Conservation (phyloP, 64 coral and sea anemone genomes). For the Stylophora pistillata region DNA sequence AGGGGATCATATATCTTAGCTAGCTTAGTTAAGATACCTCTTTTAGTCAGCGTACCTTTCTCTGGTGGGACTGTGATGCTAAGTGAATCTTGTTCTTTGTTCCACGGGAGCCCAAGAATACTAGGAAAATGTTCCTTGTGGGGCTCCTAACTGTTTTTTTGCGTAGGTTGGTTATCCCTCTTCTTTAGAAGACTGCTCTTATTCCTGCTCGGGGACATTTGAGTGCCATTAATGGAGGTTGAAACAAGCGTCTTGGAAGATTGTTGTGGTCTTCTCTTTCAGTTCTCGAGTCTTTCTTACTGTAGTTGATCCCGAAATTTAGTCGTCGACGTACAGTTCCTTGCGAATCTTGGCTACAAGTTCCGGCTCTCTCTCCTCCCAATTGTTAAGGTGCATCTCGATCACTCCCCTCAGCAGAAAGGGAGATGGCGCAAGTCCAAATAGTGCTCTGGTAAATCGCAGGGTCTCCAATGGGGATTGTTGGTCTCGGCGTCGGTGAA, state of each 20-base stretch:
- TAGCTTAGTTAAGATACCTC: constrained; percentile 38
- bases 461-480: neutral
- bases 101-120: neutral
- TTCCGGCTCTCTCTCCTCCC: neutral
- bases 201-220: constrained; percentile 15
- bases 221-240: constrained; percentile 46
- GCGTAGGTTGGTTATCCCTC: neutral
- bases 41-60: neutral
- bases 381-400: constrained; percentile 21
- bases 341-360: neutral
- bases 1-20: constrained; percentile 47
- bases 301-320: constrained; percentile 14
- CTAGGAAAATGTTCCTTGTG: neutral
- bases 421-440: constrained; percentile 15
- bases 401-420: constrained; percentile 45
- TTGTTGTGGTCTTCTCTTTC: neutral
- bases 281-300: neutral
- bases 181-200: neutral
- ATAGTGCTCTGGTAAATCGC: constrained; percentile 26
- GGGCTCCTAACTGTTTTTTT: neutral
- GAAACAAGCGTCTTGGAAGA: constrained; percentile 23
- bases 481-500: neutral
- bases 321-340: constrained; percentile 21
- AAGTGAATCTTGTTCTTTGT: neutral
- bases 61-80: neutral